These are phyloP conservation scores for Drosophila helvetica DNA, from an alignment of 2,888 invertebrate genomes.

Conservation along the genomic window DNA sequence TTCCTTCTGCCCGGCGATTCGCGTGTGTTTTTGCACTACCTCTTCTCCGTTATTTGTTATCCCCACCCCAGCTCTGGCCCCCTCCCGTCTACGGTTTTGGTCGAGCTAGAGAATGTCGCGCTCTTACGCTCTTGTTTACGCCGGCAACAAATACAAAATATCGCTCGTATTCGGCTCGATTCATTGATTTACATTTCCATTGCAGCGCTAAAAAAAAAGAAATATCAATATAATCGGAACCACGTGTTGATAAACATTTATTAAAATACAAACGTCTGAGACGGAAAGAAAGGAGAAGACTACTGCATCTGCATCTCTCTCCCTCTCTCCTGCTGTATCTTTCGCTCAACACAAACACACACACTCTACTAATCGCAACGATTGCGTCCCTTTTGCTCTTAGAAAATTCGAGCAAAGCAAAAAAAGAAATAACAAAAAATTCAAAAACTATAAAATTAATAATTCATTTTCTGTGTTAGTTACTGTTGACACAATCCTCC, in stretches of 20 bases:
- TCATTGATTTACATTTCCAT: constrained; percentile 45
- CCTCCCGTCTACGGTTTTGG: constrained; percentile 47
- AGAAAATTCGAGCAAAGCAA: background rate
- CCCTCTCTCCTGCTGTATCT: background rate
- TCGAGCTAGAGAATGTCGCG: constrained; percentile 60
- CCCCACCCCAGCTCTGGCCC: background rate
- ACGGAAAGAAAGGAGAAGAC: constrained; percentile 14
- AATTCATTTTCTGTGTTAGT: constrained; percentile 50
- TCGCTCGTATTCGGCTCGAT: constrained; percentile 2
- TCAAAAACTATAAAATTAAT: background rate
- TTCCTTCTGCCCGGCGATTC: constrained; percentile 64
- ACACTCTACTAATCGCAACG: constrained; percentile 63
- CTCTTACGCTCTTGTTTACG: constrained; percentile 33
- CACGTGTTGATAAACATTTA: constrained; percentile 44
- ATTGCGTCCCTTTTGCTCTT: constrained; percentile 57
- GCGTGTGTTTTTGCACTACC: constrained; percentile 64
- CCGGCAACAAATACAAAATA: background rate
- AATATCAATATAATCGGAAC: constrained; percentile 19
- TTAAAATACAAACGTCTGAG: background rate
- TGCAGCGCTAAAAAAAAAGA: constrained; percentile 49
- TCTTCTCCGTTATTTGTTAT: constrained; percentile 17
- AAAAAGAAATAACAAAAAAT: constrained; percentile 20
- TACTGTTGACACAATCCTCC: constrained; percentile 1
- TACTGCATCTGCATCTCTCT: constrained; percentile 6
- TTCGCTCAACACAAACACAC: background rate